These are phyloP conservation scores for Acanthopleura granulata DNA, from an alignment of 2,888 invertebrate species.

Conservation along the genomic window DNA sequence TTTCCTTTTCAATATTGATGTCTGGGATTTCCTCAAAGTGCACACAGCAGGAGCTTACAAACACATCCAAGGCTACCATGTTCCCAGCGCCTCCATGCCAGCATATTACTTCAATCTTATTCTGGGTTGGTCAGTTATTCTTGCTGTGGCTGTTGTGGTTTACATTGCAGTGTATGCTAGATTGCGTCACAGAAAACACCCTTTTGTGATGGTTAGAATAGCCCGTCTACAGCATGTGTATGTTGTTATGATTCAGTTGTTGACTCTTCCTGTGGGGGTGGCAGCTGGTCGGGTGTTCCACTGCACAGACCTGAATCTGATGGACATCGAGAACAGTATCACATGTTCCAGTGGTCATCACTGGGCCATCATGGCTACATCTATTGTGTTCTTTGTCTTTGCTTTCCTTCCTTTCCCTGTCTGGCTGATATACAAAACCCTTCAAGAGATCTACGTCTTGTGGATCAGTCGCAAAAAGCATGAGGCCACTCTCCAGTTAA, in stretches of 20 bases:
- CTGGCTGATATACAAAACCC: slow-evolving; percentile 51
- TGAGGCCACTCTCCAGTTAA: slow-evolving; percentile 59
- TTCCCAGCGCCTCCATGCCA: slow-evolving; percentile 45
- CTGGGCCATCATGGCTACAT: slow-evolving; percentile 53
- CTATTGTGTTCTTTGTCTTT: slow-evolving; percentile 38
- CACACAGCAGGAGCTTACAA: slow-evolving; percentile 42
- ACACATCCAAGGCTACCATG: slow-evolving; percentile 49
- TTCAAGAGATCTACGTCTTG: slow-evolving; percentile 41
- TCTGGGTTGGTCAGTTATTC: slow-evolving; percentile 45
- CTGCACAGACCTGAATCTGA: slow-evolving; percentile 43
- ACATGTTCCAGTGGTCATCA: slow-evolving; percentile 48
- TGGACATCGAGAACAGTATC: slow-evolving; percentile 54
- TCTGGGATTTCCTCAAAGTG: slow-evolving; percentile 62
- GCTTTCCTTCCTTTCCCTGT: slow-evolving; percentile 53
- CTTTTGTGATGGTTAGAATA: slow-evolving; percentile 48
- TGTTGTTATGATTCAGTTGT: slow-evolving; percentile 47
- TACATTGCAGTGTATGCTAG: slow-evolving; percentile 42
- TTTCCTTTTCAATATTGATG: slow-evolving; percentile 59
- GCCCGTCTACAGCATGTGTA: slow-evolving; percentile 52
- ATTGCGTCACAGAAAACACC: slow-evolving; percentile 42
- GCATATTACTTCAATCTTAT: slow-evolving; percentile 48
- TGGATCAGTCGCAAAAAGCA: slow-evolving; percentile 51
- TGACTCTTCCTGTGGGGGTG: slow-evolving; percentile 57
- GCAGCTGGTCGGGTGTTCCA: slow-evolving; percentile 52
- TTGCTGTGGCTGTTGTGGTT: slow-evolving; percentile 32